Conservation (phyloP, 2,113 vertebrate species). For the Gallinago jamesoni region DNA sequence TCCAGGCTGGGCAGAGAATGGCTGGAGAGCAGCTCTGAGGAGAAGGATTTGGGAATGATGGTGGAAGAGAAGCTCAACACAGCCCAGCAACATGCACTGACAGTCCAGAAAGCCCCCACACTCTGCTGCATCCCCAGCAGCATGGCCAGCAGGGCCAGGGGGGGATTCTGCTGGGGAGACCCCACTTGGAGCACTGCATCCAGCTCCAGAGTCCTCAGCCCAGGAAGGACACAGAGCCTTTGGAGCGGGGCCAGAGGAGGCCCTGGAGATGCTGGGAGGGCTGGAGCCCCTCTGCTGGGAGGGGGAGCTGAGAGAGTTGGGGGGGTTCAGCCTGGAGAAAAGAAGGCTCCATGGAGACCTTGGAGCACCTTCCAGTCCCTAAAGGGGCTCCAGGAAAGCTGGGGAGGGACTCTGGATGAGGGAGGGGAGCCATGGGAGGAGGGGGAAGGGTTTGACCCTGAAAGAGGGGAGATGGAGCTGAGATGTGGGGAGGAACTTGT, state of each 20-base stretch:
- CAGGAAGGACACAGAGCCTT: neutral
- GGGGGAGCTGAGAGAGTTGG: neutral
- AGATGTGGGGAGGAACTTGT: too few relatives aligned
- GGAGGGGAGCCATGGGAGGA: too few relatives aligned
- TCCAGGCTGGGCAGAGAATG: neutral
- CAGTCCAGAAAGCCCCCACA: neutral
- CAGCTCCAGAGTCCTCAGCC: neutral
- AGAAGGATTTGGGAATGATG: neutral
- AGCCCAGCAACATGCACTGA: neutral
- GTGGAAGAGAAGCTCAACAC: neutral
- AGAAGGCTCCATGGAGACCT: too few relatives aligned
- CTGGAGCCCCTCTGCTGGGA: neutral
- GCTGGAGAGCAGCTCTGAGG: neutral
- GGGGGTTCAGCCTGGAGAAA: neutral
- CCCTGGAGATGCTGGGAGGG: neutral
- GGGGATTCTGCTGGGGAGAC: neutral
- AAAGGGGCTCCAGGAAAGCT: too few relatives aligned
- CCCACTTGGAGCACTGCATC: neutral
- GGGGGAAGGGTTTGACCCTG: too few relatives aligned
- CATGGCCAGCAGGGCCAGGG: neutral
- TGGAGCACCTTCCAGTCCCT: too few relatives aligned
- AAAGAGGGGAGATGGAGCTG: too few relatives aligned
- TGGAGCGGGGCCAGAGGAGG: neutral
- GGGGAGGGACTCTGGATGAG: too few relatives aligned
- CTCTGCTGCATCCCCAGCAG: neutral